phyloP scores from a whole-genome alignment of 1,140 invertebrate genomes.

The Drosophila auraria region DNA sequence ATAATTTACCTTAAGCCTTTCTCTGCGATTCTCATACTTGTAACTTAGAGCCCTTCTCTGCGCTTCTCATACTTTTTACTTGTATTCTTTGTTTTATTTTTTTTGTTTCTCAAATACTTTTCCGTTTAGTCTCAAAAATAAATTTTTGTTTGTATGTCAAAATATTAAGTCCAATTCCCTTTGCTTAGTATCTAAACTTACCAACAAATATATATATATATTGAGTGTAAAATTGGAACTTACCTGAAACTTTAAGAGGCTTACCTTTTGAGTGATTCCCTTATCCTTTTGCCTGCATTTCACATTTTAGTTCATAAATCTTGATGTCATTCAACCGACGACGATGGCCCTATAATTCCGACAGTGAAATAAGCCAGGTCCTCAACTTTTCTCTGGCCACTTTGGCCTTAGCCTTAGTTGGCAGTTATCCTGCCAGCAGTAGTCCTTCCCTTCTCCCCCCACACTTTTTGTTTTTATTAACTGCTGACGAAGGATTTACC shows the following conservation, averaged over 20 bases:
- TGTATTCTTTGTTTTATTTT: too few species aligned
- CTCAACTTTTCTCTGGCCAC: conserved; percentile 25
- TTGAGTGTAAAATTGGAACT: neutral
- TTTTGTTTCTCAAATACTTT: too few species aligned
- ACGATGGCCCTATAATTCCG: conserved; percentile 2
- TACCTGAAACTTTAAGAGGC: conserved; percentile 6
- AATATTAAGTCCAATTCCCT: too few species aligned
- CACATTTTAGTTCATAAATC: conserved; percentile 21
- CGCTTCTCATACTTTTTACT: too few species aligned
- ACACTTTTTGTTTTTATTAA: conserved; percentile 70
- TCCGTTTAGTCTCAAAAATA: too few species aligned
- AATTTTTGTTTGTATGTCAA: too few species aligned
- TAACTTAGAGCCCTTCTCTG: too few species aligned
- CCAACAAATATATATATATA: too few species aligned
- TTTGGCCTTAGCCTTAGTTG: conserved; percentile 24
- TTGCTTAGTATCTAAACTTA: too few species aligned
- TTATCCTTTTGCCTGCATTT: neutral
- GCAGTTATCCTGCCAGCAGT: conserved; percentile 14
- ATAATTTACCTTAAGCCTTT: too few species aligned
- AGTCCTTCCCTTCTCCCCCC: conserved; percentile 23
- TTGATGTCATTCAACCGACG: neutral
- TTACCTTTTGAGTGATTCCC: neutral
- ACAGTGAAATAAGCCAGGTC: conserved; percentile 23
- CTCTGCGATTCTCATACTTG: too few species aligned
- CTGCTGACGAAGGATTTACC: conserved; percentile 73